Base-by-base conservation (phyloP, 2,888 invertebrate species). In the Geophilus truncorum region DNA sequence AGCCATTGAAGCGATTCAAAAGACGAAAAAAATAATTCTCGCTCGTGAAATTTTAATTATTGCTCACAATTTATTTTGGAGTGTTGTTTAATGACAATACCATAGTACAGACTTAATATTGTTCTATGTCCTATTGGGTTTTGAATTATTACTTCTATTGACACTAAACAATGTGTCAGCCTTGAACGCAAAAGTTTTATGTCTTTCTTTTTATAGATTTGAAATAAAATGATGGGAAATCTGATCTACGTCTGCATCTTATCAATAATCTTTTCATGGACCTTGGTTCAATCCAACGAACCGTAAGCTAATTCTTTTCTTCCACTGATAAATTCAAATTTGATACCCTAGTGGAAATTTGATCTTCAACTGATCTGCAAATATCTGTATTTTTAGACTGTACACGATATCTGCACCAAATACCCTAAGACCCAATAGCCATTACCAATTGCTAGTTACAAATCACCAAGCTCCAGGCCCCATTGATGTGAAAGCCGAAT, bases 371-470 rank as follows among this genome's bases (percentile, higher is more conserved):
- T 30, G 21, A 79, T 82, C 6, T 40, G 15, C 15, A 2, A 2
- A 12, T 9, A n/a, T 51, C 1, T 15, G 3, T 25, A 70, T 70
- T 70, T 28, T 0, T n/a, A 82, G 82, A 34, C 83, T 83, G 12
- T 93, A 95, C 88, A 92, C 94, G 82, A 92, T 96, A 83, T 90
- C 95, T 84, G 95, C 94, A 0, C 93, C 96, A 1, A 91, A 91
- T 84, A 90, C 92, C 28, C 88, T 96, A 80, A 90, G 96, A 80
- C 94, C 95, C 18, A 93, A 93, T 88, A 92, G 92, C 78, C 92
- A 93, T 84, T 96, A 93, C 87, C 93, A 93, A 86, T 93, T 93
- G 81, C 93, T 94, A 12, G 91, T 95, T 57, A 85, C 86, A 34
- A 84, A 86, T 1, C 86, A 86, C 75, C 83, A 85, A 78, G 83